Evolutionary conservation across 53 echinoderm and acorn worm genomes (phyloP), one percentile per base, ranked within the genome.

Genomic region (Astropecten irregularis): DNA sequence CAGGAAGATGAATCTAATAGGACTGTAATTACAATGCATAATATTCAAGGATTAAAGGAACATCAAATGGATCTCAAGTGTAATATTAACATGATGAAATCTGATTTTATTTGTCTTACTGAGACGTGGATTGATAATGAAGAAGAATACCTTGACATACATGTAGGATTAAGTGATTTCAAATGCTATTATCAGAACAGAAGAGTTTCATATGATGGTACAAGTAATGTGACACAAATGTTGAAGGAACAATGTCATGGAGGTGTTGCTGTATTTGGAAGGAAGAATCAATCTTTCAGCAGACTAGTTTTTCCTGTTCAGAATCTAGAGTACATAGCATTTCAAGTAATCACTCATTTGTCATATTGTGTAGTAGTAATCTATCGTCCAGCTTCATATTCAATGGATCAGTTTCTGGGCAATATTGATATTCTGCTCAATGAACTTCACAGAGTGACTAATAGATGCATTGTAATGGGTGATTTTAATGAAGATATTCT

Each of bases 121-220:
- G 76, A 86, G 73, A 73, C 86, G 16, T 85, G 73, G 85, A n/a
- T 73, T 29, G 40, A 34, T 48, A 31, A 56, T 37, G 63, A 81
- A 46, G 9, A 4, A 7, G n/a, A 69, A 19, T 47, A 11, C 46
- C 25, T 22, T 69, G 20, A n/a, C n/a, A n/a, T n/a, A n/a, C n/a
- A n/a, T n/a, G n/a, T n/a, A n/a, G n/a, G n/a, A n/a, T n/a, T n/a
- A n/a, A n/a, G n/a, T n/a, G n/a, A n/a, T n/a, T n/a, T n/a, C 46
- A 40, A 26, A 69, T 39, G 42, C 30, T 68, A 68, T 39, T 46
- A 68, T 46, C 68, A n/a, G n/a, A n/a, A n/a, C n/a, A n/a, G n/a
- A n/a, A n/a, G n/a, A n/a, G n/a, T n/a, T n/a, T n/a, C n/a, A 68
- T 68, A 68, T 42, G 18, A 68, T 47, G 26, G 27, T 20, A 0